Base-by-base conservation (phyloP, 2,797 vertebrate genomes). In the Acanthurus tractus region DNA sequence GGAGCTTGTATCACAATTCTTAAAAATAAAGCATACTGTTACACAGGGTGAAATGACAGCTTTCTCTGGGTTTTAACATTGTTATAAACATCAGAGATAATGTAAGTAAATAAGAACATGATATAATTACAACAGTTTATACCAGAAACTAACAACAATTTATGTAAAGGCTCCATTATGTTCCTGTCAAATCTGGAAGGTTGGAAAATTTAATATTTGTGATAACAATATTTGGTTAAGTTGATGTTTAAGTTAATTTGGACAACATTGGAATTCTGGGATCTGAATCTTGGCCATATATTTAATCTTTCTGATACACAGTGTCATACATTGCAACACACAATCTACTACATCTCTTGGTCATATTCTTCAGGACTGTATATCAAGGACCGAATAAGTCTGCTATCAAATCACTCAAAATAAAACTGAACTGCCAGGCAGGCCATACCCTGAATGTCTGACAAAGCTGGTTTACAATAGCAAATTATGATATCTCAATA, bases 241-340 rank as follows among this genome's bases (percentile, higher is more conserved):
- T 6, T 56, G 9, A 49, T 1, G 8, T 49, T 50, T 11, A 44
- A 44, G 6, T 42, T 25, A 23, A 9, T 44, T 72, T 3, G 34
- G 14, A 42, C 18, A 20, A 22, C 9, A 6, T 23, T 38, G 67
- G 34, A 13, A 46, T 10, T 64, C 2, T 8, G 59, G 23, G 3
- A 6, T 2, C 15, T 2, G 0, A 25, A 64, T 36, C 15, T 3
- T 12, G 6, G 18, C 10, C 1, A 4, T 14, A 0, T 63, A 38
- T 53, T 49, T n/a, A 6, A 48, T 63, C 9, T 15, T 18, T 45
- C n/a, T 10, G n/a, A 76, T 52, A 23, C 25, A 15, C 1, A 5
- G 7, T 48, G 11, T 56, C 13, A 59, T 17, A 3, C 10, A 61
- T n/a, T 49, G 6, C 36, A 70, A 74, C 20, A 61, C n/a, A 65